Base-by-base conservation (phyloP, 2,797 vertebrate genomes). In the Staurois parvus region DNA sequence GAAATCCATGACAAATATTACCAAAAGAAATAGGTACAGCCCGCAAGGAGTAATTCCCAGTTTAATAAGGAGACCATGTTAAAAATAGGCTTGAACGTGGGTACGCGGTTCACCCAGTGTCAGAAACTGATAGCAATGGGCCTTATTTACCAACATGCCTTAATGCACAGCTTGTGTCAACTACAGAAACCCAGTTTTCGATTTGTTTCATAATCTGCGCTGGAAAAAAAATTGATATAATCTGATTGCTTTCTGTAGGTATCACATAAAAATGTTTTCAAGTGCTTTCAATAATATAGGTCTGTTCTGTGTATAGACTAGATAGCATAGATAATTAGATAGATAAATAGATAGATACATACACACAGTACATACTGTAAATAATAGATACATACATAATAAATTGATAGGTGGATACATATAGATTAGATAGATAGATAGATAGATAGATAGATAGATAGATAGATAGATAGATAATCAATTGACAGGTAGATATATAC, bases 1-100 rank as follows among this genome's bases (percentile, higher is more conserved):
- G 29, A 28, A 40, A 30, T 79, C 84, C 84, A 79, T 79, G 10
- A 67, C 45, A 85, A 85, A 85, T 69, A 6, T 0, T 86, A 72
- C 78, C 77, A 87, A 77, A 76, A 81, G 32, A 29, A 76, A 30
- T 85, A 76, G 80, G 78, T 56, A 79, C 56, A 59, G 37, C 72
- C 84, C 62, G 40, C 74, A 70, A 62, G 84, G 77, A 82, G 75
- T 73, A 73, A 76, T 70, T 69, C 66, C 76, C 80, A 83, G 72
- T 72, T 89, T 83, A 81, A 29, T 9, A 34, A 17, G 82, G 19
- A 76, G 68, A 45, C 59, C n/a, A 64, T 64, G n/a, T 59, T 62
- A 76, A 30, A 4, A 19, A 45, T 28, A 42, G 70, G 28, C n/a
- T 21, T 6, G 21, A 85, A 42, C 74, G 75, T 26, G 34, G 45